Evolutionary conservation across 2,113 vertebrate species (phyloP), one percentile per base, ranked within the genome.

Genomic region (Aldabrachelys gigantea): DNA sequence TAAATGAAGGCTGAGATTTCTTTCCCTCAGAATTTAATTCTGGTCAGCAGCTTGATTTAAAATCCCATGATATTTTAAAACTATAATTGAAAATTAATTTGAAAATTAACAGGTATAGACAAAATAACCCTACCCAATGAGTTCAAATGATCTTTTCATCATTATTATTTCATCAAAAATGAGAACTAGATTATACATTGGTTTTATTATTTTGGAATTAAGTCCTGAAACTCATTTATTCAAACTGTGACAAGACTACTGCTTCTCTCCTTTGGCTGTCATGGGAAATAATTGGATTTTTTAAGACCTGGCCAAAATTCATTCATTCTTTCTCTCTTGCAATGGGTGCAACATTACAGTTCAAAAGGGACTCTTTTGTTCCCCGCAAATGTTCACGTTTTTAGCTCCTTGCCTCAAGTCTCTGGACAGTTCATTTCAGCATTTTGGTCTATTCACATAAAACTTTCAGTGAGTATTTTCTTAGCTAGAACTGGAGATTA

Each of bases 381-480:
- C 1, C 16, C 31, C 10, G 25, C 88, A 89, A 56, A 56, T 0
- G 5, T 3, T 79, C 57, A 52, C 16, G 24, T 59, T 84, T 86
- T 24, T 72, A 89, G 47, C 82, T 89, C 76, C 50, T 89, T 94
- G 91, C 53, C 79, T 80, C 54, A 1, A n/a, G 93, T 78, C 89
- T 92, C 69, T 5, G 0, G 80, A 54, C 82, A 65, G 82, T 82
- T 86, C 38, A 57, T 91, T 83, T 85, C 91, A 87, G 53, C 38
- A 59, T 91, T 92, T 88, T 47, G 56, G 82, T 82, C 11, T 29
- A 5, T 76, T 92, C 94, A 81, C 78, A 62, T 35, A 88, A 97
- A 98, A 98, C 97, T 98, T 98, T 96, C 85, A 89, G 86, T 35
- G 86, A 96, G 56, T 90, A 41, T 90, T 88, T 89, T 96, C 84